Conservation (phyloP, 1,140 invertebrate genomes). For the Bombyx mori region ASM3026992v2 NC_085128.1:12525001-12525500, state of each 20-base stretch:
- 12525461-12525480: conserved; percentile 47
- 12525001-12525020: no score
- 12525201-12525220: background rate
- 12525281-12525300: conserved; percentile 58
- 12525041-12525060: no score
- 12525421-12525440: conserved; percentile 55
- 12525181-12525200: no score
- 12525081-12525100: no score
- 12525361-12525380: conserved; percentile 61
- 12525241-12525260: conserved; percentile 40
- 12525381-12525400: conserved; percentile 66
- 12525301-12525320: conserved; percentile 6
- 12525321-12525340: conserved; percentile 37
- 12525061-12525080: no score
- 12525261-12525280: conserved; percentile 49
- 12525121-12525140: no score
- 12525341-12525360: conserved; percentile 38
- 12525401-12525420: conserved; percentile 57
- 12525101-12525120: no score
- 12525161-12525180: no score
- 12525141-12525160: no score
- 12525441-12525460: conserved; percentile 51
- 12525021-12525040: no score
- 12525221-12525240: conserved; percentile 16
- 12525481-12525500: conserved; percentile 52